Evolutionary conservation across 1,140 invertebrate species (phyloP), one percentile per base, ranked within the genome.

Genomic region (Caenorhabditis brenneri): DNA sequence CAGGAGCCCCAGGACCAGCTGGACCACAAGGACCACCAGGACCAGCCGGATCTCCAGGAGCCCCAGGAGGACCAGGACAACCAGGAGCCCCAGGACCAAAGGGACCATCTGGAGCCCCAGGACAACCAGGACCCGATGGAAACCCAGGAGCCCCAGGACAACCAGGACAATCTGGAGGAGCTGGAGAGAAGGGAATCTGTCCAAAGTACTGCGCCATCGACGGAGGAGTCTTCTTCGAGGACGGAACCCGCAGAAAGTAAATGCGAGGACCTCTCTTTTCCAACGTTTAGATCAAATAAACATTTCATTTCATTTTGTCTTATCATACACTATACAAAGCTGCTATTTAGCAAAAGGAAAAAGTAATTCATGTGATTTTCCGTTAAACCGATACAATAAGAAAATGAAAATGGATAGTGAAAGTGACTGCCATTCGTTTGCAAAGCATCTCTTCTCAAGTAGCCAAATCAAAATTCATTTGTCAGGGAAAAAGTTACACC

Each of bases 181-280:
- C 65, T 46, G 87, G 86, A 83, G 88, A 89, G 84, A 89, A 89
- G 84, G 88, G 88, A 46, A 89, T 89, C 84, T 89, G 88, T 86
- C 88, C 88, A 65, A 89, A 89, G 84, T 89, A 89, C 83, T 89
- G 88, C 84, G 88, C 88, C 83, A 87, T 89, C 83, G 88, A 89
- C 87, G 88, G 88, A 55, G 88, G 88, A 81, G 87, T 89, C 85
- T 89, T 89, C 88, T 89, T 89, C 83, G 88, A 90, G 55, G 88
- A 89, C 60, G 88, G 88, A 84, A 89, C 88, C 65, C 65, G 65
- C 65, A 74, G 65, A 74, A 74, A 74, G 65, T 74, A 74, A 74
- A 74, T 42, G 36, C 10, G 29, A 24, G 0, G 46, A 7, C 15
- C 24, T 9, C 42, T 42, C 6, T n/a, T 74, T 74, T n/a, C 39